Evolutionary conservation across 2,888 invertebrate species (phyloP).

Genomic region (Nezara viridula): DNA sequence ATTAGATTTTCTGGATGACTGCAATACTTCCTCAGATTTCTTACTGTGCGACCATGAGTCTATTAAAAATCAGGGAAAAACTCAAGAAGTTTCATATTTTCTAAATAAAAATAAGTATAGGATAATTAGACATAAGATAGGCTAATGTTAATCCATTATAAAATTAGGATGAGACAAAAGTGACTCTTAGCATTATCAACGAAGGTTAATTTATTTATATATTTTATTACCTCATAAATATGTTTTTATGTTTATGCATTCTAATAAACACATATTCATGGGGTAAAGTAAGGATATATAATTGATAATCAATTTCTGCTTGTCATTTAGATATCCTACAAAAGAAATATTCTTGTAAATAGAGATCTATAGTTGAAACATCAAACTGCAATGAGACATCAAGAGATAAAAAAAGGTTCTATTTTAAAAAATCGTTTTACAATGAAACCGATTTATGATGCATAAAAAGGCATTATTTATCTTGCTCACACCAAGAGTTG

Average conservation of each 20-base stretch:
- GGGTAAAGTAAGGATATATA: neutral
- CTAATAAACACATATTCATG: slow-evolving; percentile 11
- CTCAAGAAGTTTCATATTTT: slow-evolving; percentile 24
- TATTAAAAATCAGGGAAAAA: neutral
- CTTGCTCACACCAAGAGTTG: neutral
- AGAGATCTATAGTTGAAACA: neutral
- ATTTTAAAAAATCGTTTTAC: neutral
- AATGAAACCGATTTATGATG: neutral
- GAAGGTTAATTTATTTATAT: neutral
- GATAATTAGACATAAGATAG: neutral
- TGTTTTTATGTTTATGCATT: slow-evolving; percentile 16
- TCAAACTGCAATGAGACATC: neutral
- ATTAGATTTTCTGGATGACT: slow-evolving; percentile 21
- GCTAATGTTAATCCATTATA: neutral
- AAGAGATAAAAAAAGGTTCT: neutral
- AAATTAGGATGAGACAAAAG: neutral
- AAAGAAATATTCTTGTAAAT: neutral
- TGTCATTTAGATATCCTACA: neutral
- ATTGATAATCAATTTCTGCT: neutral
- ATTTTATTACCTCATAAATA: neutral
- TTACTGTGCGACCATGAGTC: neutral
- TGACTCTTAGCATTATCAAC: neutral
- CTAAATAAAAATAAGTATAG: neutral
- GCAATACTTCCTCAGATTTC: slow-evolving; percentile 24
- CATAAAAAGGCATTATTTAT: neutral